Evolutionary conservation across 2,113 vertebrate species (phyloP).

Genomic region (Thunnus maccoyii): DNA sequence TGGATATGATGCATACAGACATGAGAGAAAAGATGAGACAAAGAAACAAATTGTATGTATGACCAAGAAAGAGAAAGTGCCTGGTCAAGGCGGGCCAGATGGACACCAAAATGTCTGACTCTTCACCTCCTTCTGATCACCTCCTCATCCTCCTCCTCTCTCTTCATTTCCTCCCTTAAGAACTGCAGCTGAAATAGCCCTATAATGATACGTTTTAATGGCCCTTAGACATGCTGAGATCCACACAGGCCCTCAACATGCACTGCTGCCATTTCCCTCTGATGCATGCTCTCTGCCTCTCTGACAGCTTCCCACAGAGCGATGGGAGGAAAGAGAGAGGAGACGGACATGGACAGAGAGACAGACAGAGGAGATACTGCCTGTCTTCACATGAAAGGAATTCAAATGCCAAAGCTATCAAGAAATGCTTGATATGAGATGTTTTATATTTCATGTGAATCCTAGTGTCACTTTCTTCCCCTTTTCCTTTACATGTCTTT

Average conservation of each 20-base stretch:
- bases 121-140: constrained; percentile 37
- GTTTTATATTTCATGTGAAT: constrained; percentile 32
- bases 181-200: constrained; percentile 41
- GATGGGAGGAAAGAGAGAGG: constrained; percentile 30
- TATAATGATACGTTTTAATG: constrained; percentile 68
- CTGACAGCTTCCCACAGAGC: constrained; percentile 40
- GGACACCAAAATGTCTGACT: constrained; percentile 44
- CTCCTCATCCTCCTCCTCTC: constrained; percentile 19
- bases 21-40: neutral
- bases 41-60: neutral
- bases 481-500: neutral
- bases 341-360: neutral
- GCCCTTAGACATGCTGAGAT: constrained; percentile 56
- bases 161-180: constrained; percentile 22
- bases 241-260: constrained; percentile 38
- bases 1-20: neutral
- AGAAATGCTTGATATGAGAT: neutral
- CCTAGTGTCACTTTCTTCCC: neutral
- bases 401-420: constrained; percentile 21
- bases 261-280: constrained; percentile 39
- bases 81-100: neutral
- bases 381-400: constrained; percentile 16
- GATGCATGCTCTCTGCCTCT: constrained; percentile 31
- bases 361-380: neutral
- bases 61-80: neutral